Conservation (phyloP, 2,888 invertebrate species). For the Drosophila yooni region DNA sequence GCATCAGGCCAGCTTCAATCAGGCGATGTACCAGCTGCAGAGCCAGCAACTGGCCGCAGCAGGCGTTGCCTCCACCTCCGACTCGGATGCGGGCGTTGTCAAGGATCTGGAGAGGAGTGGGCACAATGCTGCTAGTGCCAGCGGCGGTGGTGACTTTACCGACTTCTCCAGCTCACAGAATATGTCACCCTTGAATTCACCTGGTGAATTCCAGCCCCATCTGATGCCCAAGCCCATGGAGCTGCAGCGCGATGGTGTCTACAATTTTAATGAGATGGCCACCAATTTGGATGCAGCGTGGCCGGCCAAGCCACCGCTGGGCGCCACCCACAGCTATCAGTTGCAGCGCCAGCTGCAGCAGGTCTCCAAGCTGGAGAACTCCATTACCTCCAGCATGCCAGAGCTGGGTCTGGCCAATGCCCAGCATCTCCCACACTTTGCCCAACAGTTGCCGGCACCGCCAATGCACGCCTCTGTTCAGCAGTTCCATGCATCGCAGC, state of each 20-base stretch:
- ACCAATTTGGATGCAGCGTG: slow-evolving; percentile 86
- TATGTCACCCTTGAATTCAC: slow-evolving; percentile 83
- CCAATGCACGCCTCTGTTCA: slow-evolving; percentile 56
- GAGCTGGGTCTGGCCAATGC: slow-evolving; percentile 52
- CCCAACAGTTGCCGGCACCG: slow-evolving; percentile 50
- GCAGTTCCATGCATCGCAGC: slow-evolving; percentile 62
- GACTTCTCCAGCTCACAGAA: slow-evolving; percentile 84
- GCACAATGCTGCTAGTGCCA: slow-evolving; percentile 11
- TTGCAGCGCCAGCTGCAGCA: slow-evolving; percentile 81
- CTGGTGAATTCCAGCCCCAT: slow-evolving; percentile 80
- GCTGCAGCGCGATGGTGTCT: slow-evolving; percentile 85
- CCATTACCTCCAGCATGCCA: slow-evolving; percentile 62
- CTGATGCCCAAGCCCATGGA: slow-evolving; percentile 82
- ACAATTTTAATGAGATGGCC: slow-evolving; percentile 87
- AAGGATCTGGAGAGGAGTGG: slow-evolving; percentile 79
- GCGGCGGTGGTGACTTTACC: slow-evolving; percentile 76
- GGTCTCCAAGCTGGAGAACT: slow-evolving; percentile 82
- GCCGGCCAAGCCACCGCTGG: slow-evolving; percentile 84
- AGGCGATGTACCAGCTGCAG: slow-evolving; percentile 86
- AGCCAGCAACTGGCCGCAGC: slow-evolving; percentile 87
- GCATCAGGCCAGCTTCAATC: slow-evolving; percentile 87
- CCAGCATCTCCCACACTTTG: slow-evolving; percentile 68
- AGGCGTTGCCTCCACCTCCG: slow-evolving; percentile 79
- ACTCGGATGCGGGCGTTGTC: slow-evolving; percentile 87
- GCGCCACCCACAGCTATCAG: slow-evolving; percentile 80